A percentile compares a stretch with the other conserved stretches of the same genome.
Evolutionary conservation across 2,888 invertebrate genomes (phyloP).

Genomic region (Molanna angustata): DNA sequence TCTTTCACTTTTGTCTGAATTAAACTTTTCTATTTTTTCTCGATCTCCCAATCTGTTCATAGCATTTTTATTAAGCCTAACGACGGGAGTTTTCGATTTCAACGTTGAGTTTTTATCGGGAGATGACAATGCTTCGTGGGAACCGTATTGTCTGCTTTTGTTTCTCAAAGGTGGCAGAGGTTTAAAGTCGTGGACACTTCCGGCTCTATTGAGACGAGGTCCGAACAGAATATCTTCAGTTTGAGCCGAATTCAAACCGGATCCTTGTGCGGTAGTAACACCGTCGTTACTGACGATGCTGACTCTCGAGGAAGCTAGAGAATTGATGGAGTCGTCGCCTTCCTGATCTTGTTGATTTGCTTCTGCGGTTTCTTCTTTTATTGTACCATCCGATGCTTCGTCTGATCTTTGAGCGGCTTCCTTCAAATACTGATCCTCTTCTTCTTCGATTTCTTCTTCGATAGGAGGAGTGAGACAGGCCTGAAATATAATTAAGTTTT

Average conservation of each 20-base stretch:
- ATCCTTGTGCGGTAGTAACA: slow-evolving; percentile 26
- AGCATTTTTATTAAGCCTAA: slow-evolving; percentile 9
- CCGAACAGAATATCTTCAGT: slow-evolving; percentile 44
- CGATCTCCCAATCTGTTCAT: slow-evolving; percentile 9
- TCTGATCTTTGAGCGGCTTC: too few species aligned
- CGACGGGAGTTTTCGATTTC: slow-evolving; percentile 29
- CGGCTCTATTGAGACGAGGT: slow-evolving; percentile 47
- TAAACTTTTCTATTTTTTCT: slow-evolving; percentile 17
- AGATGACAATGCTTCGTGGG: slow-evolving; percentile 48
- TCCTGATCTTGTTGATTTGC: slow-evolving; percentile 18
- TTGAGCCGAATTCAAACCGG: slow-evolving; percentile 22
- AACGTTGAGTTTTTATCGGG: slow-evolving; percentile 37
- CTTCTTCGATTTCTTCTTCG: too few species aligned
- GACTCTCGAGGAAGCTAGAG: slow-evolving; percentile 27
- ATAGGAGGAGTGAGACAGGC: too few species aligned
- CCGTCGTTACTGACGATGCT: slow-evolving; percentile 29
- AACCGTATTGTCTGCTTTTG: slow-evolving; percentile 48
- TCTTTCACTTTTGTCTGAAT: slow-evolving; percentile 21
- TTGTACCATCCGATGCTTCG: slow-evolving; percentile 22
- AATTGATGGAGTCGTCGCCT: slow-evolving; percentile 27
- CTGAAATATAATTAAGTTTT: too few species aligned
- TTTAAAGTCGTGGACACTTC: slow-evolving; percentile 48
- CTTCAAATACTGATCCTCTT: not conserved
- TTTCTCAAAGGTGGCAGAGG: slow-evolving; percentile 44
- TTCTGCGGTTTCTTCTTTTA: slow-evolving; percentile 20